Evolutionary conservation across 23 tunicate genomes (phyloP).

Genomic region (Pegea sp.): DNA sequence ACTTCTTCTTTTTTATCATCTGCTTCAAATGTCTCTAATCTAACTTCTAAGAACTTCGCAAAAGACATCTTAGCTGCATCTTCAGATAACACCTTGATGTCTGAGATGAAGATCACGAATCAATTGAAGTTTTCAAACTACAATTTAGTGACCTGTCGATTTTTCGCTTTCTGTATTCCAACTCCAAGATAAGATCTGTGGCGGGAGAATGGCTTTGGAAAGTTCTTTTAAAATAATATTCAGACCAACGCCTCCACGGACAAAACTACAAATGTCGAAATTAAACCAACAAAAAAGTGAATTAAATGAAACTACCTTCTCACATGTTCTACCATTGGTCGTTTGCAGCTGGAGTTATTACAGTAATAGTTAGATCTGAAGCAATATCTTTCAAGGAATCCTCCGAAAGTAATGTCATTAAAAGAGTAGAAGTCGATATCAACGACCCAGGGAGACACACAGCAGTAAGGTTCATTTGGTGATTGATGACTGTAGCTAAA

Average conservation of each 20-base stretch:
- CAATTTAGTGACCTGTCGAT: conserved; percentile 27
- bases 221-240: conserved; percentile 61
- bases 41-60: conserved; percentile 62
- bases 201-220: conserved; percentile 37
- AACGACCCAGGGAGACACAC: conserved; percentile 84
- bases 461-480: conserved; percentile 66
- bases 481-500: conserved; percentile 67
- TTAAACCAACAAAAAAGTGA: neutral
- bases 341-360: conserved; percentile 34
- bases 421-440: conserved; percentile 65
- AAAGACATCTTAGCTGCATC: conserved; percentile 82
- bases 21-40: conserved; percentile 10
- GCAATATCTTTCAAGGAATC: conserved; percentile 87
- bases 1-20: conserved; percentile 3
- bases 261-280: conserved; percentile 30
- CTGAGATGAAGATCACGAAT: conserved; percentile 2
- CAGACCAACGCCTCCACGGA: conserved; percentile 48
- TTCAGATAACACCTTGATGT: conserved; percentile 38
- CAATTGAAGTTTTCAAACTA: neutral
- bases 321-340: conserved; percentile 90
- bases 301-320: conserved; percentile 36
- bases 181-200: conserved; percentile 61
- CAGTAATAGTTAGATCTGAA: conserved; percentile 80
- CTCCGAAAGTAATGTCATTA: conserved; percentile 79
- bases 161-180: conserved; percentile 51